Evolutionary conservation across 2,888 invertebrate genomes (phyloP), one percentile per base, ranked within the genome.

Genomic region (Luffia ferchaultella): DNA sequence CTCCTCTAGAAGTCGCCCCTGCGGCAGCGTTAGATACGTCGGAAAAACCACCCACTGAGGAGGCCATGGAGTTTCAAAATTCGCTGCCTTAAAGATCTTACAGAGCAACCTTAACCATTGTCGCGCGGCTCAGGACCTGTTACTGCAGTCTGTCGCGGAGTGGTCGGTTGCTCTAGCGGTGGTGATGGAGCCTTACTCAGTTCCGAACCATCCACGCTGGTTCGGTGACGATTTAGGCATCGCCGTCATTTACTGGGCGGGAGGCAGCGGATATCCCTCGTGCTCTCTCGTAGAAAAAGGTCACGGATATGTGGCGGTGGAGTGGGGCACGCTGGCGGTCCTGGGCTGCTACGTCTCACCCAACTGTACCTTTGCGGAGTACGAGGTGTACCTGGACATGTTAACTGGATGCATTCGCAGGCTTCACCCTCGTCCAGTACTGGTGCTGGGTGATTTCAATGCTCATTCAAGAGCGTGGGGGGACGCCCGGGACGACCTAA

Each of bases 381-480:
- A 12, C 9, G 41, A 9, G 41, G 9, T 15, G 9, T 9, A 40
- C 9, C 41, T 12, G 41, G 15, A 40, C 9, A 15, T 12, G 15
- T 12, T 9, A 15, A 9, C 9, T 9, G 15, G 9, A 9, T 9
- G 41, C 41, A 40, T n/a, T n/a, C n/a, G n/a, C n/a, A n/a, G 41
- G 15, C 9, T 15, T n/a, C 54, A 0, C 45, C 53, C 1, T 16
- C 45, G 3, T 57, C 53, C 1, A 57, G 57, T 41, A 46, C 56
- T 18, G 58, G 59, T 16, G 57, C 58, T 0, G 57, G 45, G 18
- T n/a, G n/a, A n/a, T n/a, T n/a, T n/a, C n/a, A n/a, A n/a, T n/a
- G n/a, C n/a, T n/a, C n/a, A n/a, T n/a, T 45, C 9, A 17, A 40
- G 3, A 16, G 45, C 18, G 30, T 30, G 47, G 49, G 48, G 18